Evolutionary conservation across 2,797 vertebrate species (phyloP), one percentile per base, ranked within the genome.

Genomic region (Chelidonichthys spinosus): DNA sequence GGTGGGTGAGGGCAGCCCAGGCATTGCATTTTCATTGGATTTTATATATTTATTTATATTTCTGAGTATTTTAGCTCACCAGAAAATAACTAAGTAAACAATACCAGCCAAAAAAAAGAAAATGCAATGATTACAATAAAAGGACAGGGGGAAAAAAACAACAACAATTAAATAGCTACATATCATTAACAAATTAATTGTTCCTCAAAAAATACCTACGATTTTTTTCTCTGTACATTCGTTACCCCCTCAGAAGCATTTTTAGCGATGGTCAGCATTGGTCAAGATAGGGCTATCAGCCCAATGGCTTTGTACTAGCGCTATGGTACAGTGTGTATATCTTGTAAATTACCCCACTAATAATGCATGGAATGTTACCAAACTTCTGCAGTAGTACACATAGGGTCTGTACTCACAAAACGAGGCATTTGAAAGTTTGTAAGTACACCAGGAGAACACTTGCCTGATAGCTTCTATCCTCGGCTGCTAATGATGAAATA

Each of bases 141-240:
- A 96, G 95, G 96, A 98, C 96, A 96, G 94, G 95, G 95, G 25
- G 25, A 25, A 25, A 25, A 90, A 92, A 92, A n/a, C n/a, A 97
- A 88, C 89, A 97, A 99, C 93, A 98, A 99, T 99, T 99, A 99
- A 99, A 99, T 99, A 99, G 96, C 98, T 99, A 99, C 98, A 99
- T 96, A 96, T 99, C 97, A 99, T 99, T 98, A 99, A 99, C 97
- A 98, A 98, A 98, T 99, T 97, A 98, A 97, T 97, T 97, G 96
- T 96, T 98, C 96, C 96, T 98, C 97, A 97, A 99, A 99, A 98
- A 99, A 99, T 98, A 98, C 96, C 97, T 98, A 99, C 95, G 95
- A 97, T 97, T 97, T 92, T 96, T 96, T 97, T 94, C 92, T 96
- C 97, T 99, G 97, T 98, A 99, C 98, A 99, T 96, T 98, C 97